phyloP scores from a whole-genome alignment of 2,113 vertebrate genomes.

The Chloropsis hardwickii region DNA sequence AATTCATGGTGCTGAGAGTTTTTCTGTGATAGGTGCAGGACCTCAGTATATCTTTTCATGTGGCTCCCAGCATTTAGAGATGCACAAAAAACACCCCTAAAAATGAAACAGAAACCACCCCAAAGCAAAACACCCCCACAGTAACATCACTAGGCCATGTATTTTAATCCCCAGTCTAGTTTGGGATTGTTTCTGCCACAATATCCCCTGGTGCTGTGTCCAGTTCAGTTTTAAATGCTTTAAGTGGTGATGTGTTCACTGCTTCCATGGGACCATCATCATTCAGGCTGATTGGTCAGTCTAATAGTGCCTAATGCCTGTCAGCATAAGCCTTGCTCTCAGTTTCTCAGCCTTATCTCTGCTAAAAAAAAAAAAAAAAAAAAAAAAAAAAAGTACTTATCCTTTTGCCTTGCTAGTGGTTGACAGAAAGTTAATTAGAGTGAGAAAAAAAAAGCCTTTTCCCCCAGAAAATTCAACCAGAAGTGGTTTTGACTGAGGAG shows the following conservation, averaged over 20 bases:
- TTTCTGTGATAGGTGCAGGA: neutral
- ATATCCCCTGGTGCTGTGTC: neutral
- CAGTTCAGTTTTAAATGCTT: neutral
- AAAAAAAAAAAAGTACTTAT: conserved; percentile 1
- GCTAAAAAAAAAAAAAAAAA: neutral
- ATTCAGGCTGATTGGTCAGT: conserved; percentile 32
- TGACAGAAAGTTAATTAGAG: conserved; percentile 52
- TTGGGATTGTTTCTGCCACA: neutral
- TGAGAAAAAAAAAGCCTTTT: neutral
- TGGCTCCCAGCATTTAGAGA: neutral
- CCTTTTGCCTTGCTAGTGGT: neutral
- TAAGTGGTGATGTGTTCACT: neutral
- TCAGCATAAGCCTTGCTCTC: conserved; percentile 25
- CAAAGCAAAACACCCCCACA: neutral
- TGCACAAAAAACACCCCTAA: neutral
- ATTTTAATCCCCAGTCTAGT: neutral
- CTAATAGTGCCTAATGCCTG: conserved; percentile 11
- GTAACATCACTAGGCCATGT: neutral
- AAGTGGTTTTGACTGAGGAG: neutral
- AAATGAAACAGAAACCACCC: neutral
- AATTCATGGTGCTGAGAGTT: neutral
- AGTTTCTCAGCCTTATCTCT: conserved; percentile 18
- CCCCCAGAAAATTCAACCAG: neutral
- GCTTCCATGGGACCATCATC: neutral
- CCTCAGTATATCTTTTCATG: neutral